Conservation (phyloP, 2,888 invertebrate genomes). For the Xanthia togata region DNA sequence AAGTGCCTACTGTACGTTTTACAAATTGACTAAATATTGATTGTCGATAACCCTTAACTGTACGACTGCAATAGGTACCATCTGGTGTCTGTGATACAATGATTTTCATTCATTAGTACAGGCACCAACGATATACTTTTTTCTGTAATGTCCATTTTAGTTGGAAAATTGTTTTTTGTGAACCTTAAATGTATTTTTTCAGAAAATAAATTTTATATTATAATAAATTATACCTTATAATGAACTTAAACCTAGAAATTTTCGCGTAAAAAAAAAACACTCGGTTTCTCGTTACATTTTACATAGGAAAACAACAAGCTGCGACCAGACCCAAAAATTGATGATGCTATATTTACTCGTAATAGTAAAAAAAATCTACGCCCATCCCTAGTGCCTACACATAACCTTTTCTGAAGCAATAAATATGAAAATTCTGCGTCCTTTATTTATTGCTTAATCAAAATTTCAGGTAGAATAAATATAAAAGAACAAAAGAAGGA, state of each 20-base stretch:
- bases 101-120: too few species aligned
- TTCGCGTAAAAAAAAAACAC: background rate
- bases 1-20: too few species aligned
- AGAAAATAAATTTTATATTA: too few species aligned
- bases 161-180: too few species aligned
- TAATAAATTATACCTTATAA: too few species aligned
- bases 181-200: too few species aligned
- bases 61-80: background rate
- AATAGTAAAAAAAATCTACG: background rate
- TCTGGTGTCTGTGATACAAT: too few species aligned
- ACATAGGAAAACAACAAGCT: background rate
- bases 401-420: conserved; percentile 23
- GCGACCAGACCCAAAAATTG: too few species aligned
- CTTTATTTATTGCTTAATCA: conserved; percentile 47
- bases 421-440: conserved; percentile 46
- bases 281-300: background rate
- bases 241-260: background rate
- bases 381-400: background rate
- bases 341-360: background rate
- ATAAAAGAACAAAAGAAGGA: conserved; percentile 50
- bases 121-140: too few species aligned
- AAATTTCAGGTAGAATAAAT: conserved; percentile 53
- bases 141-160: too few species aligned
- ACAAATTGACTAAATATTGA: background rate
- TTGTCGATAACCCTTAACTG: background rate